Evolutionary conservation across 2,888 invertebrate species (phyloP).

Genomic region (Ormyrus thymus): DNA sequence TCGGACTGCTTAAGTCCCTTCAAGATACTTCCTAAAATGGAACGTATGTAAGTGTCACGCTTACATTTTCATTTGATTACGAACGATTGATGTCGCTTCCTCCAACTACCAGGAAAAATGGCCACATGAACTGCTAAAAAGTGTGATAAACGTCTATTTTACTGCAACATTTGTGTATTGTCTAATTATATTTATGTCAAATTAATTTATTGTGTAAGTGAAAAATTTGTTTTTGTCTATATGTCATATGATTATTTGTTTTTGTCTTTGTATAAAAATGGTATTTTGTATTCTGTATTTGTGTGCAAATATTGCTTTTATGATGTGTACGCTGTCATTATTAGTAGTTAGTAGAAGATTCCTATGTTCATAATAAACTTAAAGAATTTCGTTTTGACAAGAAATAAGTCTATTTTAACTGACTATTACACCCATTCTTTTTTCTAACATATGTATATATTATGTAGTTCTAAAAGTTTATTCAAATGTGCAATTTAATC

Average conservation of each 20-base stretch:
- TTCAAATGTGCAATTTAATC: too few species aligned
- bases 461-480: too few species aligned
- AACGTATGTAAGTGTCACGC: constrained; percentile 20
- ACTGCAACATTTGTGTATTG: constrained; percentile 16
- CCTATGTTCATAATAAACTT: neutral
- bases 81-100: constrained; percentile 16
- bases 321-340: neutral
- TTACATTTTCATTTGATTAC: constrained; percentile 5
- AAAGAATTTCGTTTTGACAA: neutral
- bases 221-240: neutral
- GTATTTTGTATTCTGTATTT: neutral
- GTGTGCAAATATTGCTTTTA: neutral
- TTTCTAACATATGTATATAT: too few species aligned
- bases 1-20: constrained; percentile 4
- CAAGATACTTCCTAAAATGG: constrained; percentile 24
- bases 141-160: constrained; percentile 1
- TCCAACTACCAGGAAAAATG: constrained; percentile 9
- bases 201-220: neutral
- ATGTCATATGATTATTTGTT: neutral
- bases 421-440: too few species aligned
- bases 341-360: too few species aligned
- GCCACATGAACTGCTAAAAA: constrained; percentile 12
- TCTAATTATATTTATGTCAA: neutral
- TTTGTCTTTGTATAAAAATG: neutral
- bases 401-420: too few species aligned